These are phyloP conservation scores for Drosophila melanogaster DNA, from an alignment of 1,140 invertebrate genomes.

Conservation along the genomic window Release_6_plus_ISO1_MT NT_033777.3:29961001-29961500, in stretches of 20 bases:
- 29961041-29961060: constrained; percentile 9
- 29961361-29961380: constrained; percentile 25
- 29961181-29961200: constrained; percentile 25
- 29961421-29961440: neutral
- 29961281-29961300: constrained; percentile 51
- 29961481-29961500: too few species aligned
- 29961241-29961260: constrained; percentile 65
- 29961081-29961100: constrained; percentile 37
- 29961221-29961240: constrained; percentile 76
- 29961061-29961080: constrained; percentile 35
- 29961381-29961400: constrained; percentile 30
- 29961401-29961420: constrained; percentile 8
- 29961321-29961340: constrained; percentile 17
- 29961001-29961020: constrained; percentile 57
- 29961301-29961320: constrained; percentile 73
- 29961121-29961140: constrained; percentile 9
- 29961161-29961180: constrained; percentile 3
- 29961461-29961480: neutral
- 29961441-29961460: neutral
- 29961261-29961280: constrained; percentile 61
- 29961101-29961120: constrained; percentile 27
- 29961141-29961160: constrained; percentile 22
- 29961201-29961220: constrained; percentile 52
- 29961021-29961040: constrained; percentile 7
- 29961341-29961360: constrained; percentile 5